phyloP scores from a whole-genome alignment of 1,140 invertebrate species.

The Saxidomus purpurata region DNA sequence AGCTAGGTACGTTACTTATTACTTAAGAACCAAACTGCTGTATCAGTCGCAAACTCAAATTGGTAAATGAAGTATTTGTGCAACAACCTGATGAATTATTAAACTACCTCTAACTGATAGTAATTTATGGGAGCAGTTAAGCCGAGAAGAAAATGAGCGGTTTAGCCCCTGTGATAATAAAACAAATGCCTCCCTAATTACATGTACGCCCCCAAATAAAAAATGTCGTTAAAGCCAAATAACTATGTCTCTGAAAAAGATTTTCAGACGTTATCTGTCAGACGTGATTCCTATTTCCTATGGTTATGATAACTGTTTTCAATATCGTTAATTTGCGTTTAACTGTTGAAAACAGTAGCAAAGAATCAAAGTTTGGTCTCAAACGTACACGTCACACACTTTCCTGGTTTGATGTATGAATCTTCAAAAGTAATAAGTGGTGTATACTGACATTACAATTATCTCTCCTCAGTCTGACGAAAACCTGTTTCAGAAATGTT shows the following conservation, averaged over 20 bases:
- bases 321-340: slow-evolving; percentile 35
- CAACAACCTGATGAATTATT: neutral
- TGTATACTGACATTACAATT: slow-evolving; percentile 29
- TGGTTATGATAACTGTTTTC: slow-evolving; percentile 23
- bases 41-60: neutral
- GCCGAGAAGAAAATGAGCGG: slow-evolving; percentile 32
- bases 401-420: neutral
- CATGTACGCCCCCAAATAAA: slow-evolving; percentile 48
- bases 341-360: slow-evolving; percentile 15
- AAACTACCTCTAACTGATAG: slow-evolving; percentile 31
- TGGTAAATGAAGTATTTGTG: neutral
- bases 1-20: neutral
- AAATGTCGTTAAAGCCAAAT: slow-evolving; percentile 34
- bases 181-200: slow-evolving; percentile 39
- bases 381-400: neutral
- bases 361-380: neutral
- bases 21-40: neutral
- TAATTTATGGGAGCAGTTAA: slow-evolving; percentile 24
- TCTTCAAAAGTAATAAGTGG: slow-evolving; percentile 23
- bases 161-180: slow-evolving; percentile 41
- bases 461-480: neutral
- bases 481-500: slow-evolving; percentile 25
- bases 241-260: slow-evolving; percentile 20
- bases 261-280: slow-evolving; percentile 26
- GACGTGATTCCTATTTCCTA: slow-evolving; percentile 28